Base-by-base conservation (phyloP, 37 sponge, comb jelly and placozoan genomes). In the Halichondria panicea region DNA sequence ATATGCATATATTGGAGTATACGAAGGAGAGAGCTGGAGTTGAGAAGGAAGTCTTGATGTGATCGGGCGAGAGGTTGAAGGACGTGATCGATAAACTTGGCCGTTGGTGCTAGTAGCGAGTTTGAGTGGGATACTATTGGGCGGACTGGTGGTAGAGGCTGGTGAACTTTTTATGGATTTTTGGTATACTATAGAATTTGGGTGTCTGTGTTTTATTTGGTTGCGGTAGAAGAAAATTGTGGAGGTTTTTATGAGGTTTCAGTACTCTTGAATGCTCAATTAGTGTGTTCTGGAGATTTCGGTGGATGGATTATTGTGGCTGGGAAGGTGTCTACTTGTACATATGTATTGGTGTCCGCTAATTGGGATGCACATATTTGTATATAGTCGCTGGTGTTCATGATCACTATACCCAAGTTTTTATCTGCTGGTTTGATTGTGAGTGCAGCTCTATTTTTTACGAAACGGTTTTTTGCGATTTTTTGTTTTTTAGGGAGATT, bases 241-340 rank as follows among this genome's bases (percentile, higher is more conserved):
- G 35, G 6, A 64, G 21, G 39, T 21, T 30, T 30, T 35, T 35
- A 21, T 64, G 30, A 35, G 30, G 35, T 22, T 5, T 35, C 6
- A 8, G 36, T 8, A 64, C 4, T 35, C 35, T 7, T 30, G 65
- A 21, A 8, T 64, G 8, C 11, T 9, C 9, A 11, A 35, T 35
- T 9, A 64, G 36, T 8, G 40, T 64, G 65, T 28, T 64, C 11
- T 30, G 8, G 5, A 63, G n/a, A 1, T 48, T 54, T 46, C 36
- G 67, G 70, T 69, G 71, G 54, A 68, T 68, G 36, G 85, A 77
- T 34, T 91, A 75, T 1, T 85, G 3, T 27, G 91, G 85, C n/a
- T n/a, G n/a, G n/a, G 4, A 81, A 81, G 13, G 78, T 71, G 32
- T 75, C 60, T 1, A 83, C 83, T 7, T 80, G 48, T 71, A 25